Base-by-base conservation (phyloP, 2,113 vertebrate genomes). In the Mastomys coucha region DNA sequence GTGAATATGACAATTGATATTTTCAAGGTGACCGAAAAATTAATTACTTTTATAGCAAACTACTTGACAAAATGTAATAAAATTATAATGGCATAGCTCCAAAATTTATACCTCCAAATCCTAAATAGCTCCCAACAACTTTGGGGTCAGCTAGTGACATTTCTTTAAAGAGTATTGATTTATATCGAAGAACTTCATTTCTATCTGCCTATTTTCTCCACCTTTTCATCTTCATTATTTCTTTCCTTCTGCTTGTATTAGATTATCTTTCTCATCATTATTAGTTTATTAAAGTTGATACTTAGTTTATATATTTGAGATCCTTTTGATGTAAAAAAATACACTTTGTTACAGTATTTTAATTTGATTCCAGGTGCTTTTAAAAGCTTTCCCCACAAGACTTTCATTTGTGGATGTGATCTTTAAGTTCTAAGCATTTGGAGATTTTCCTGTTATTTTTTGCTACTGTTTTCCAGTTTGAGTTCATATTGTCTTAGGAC, bases 41-140 rank as follows among this genome's bases (percentile, higher is more conserved):
- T 94, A 19, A 70, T 63, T 84, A 60, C 2, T 80, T 91, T 88
- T 95, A 53, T 53, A 84, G 36, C 39, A 95, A 89, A 89, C 28
- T 80, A 6, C 28, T 33, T 95, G 45, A 4, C 56, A 84, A 95
- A 80, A 81, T 58, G 10, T 56, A 85, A 81, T 96, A 12, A 51
- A 91, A 17, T 93, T 65, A 88, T 53, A 42, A 92, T 86, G 58
- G 20, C 31, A 49, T 67, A 84, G 0, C 0, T 6, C 28, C 73
- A 60, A 85, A 88, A 75, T 90, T 88, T 78, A 51, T 51, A 19
- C 76, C 49, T 90, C 45, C 24, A 87, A 3, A 76, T 82, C 0
- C 14, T 90, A 91, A 88, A 7, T 63, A 12, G 86, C 70, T 67
- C 26, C 93, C 16, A 84, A 19, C 20, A 84, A 39, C 16, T 58